phyloP scores from a whole-genome alignment of 2,888 invertebrate genomes.

The Rhamnusium bicolor region DNA sequence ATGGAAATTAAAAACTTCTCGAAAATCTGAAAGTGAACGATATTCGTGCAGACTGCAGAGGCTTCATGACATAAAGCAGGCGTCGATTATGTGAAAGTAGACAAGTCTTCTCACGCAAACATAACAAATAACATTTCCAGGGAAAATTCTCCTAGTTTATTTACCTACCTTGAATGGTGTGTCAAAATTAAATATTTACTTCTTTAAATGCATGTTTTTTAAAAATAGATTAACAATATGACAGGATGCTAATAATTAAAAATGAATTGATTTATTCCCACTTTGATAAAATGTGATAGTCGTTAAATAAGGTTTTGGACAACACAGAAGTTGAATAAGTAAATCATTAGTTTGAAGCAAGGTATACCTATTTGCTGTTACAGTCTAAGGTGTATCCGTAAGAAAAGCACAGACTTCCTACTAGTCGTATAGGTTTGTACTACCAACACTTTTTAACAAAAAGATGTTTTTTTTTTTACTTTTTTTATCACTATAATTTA shows the following conservation, averaged over 20 bases:
- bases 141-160: constrained; percentile 8
- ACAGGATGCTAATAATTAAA: not conserved
- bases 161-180: not conserved
- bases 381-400: too few species aligned
- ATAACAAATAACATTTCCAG: constrained; percentile 30
- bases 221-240: not conserved
- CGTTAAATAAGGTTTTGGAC: too few species aligned
- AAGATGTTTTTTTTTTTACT: too few species aligned
- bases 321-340: too few species aligned
- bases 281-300: too few species aligned
- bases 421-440: too few species aligned
- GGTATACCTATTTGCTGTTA: too few species aligned
- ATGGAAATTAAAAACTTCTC: constrained; percentile 33
- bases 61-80: constrained; percentile 55
- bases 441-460: too few species aligned
- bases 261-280: not conserved
- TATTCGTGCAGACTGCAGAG: constrained; percentile 55
- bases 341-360: too few species aligned
- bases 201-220: not conserved
- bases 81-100: constrained; percentile 59
- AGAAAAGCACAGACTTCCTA: too few species aligned
- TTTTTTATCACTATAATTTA: too few species aligned
- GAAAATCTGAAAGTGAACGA: constrained; percentile 51
- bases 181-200: not conserved
- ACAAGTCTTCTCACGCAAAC: constrained; percentile 56